These are phyloP conservation scores for Ochropacha duplaris DNA, from an alignment of 2,888 invertebrate species.

Conservation along the genomic window DNA sequence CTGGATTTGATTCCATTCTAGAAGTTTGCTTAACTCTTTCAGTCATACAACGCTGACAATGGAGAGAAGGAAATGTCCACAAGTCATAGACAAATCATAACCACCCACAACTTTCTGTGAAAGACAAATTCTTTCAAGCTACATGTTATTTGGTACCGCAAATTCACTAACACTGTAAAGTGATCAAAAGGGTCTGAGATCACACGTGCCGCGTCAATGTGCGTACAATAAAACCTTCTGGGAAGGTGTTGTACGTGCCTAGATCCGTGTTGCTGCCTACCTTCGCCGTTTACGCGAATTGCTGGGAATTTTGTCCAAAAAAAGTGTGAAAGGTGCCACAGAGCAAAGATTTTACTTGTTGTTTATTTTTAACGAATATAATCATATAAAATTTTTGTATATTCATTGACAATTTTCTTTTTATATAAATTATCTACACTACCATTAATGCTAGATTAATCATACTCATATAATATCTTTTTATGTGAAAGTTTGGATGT, in stretches of 20 bases:
- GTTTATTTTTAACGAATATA: neutral
- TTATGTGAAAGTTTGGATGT: no score
- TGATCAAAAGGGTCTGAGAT: neutral
- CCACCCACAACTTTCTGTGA: neutral
- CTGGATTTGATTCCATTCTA: no score
- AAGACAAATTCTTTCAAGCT: neutral
- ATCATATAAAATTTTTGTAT: neutral
- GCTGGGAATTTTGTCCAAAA: slow-evolving; percentile 14
- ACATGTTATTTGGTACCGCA: neutral
- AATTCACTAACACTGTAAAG: neutral
- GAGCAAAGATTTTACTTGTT: neutral
- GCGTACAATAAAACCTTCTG: slow-evolving; percentile 21
- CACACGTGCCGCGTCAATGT: neutral
- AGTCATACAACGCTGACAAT: no score
- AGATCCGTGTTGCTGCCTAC: slow-evolving; percentile 11
- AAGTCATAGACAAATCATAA: neutral
- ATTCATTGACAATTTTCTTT: no score
- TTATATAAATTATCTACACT: no score
- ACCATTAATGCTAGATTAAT: no score
- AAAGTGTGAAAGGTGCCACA: slow-evolving; percentile 10
- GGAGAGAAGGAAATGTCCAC: no score
- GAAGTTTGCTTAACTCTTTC: no score
- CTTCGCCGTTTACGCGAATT: slow-evolving; percentile 22
- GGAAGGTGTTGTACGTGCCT: slow-evolving; percentile 33
- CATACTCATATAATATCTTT: no score